A percentile compares a stretch with the other conserved stretches of the same genome.
These are phyloP conservation scores for Acanthosoma haemorrhoidale DNA, from an alignment of 2,888 invertebrate species.

Conservation along the genomic window DNA sequence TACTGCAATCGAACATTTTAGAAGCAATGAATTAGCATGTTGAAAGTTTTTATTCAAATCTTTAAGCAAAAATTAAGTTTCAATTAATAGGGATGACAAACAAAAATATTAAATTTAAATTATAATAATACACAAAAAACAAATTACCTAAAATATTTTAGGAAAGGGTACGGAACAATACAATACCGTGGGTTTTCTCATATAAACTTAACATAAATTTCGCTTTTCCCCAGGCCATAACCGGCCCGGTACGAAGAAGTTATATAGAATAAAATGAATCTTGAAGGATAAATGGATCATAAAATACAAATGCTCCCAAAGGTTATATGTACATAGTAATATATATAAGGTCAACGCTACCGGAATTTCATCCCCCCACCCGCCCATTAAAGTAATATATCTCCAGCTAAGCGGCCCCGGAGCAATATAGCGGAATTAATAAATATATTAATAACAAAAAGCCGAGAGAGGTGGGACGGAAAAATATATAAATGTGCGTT, in stretches of 20 bases:
- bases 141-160: no score
- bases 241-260: neutral
- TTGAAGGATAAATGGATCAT: conserved; percentile 6
- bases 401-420: neutral
- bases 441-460: conserved; percentile 6
- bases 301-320: neutral
- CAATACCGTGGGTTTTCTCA: no score
- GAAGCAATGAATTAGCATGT: no score
- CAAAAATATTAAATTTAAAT: no score
- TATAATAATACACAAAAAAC: no score
- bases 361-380: neutral
- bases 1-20: no score
- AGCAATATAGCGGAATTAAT: conserved; percentile 10
- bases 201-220: no score
- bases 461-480: no score
- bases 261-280: conserved; percentile 4
- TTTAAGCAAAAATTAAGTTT: no score
- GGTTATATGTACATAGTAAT: conserved; percentile 4
- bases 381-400: conserved; percentile 5
- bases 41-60: no score
- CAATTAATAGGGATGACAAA: no score
- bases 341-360: conserved; percentile 2
- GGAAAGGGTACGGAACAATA: no score
- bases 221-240: neutral
- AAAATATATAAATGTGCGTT: neutral